phyloP scores from a whole-genome alignment of 35 echinoderm and acorn worm genomes.

The Stichopus chloronotus region DNA sequence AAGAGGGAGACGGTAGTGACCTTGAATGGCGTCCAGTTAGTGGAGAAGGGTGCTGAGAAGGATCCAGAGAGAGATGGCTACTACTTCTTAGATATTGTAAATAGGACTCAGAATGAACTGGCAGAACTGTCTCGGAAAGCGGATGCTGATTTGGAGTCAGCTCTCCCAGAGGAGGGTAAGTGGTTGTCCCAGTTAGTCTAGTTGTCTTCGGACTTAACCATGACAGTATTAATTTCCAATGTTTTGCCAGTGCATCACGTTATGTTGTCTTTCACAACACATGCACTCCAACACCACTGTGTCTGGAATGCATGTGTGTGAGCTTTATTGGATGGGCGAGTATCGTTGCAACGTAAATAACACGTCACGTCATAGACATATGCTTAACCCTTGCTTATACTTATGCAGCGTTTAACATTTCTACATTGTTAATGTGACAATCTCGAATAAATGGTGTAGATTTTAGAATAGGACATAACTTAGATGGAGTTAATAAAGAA shows the following conservation, averaged over 20 bases:
- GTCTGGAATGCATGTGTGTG: too few species aligned
- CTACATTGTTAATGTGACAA: too few species aligned
- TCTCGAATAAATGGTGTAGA: too few species aligned
- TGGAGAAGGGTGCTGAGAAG: conserved; percentile 34
- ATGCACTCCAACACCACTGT: too few species aligned
- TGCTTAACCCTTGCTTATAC: too few species aligned
- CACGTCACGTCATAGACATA: too few species aligned
- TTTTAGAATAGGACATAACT: too few species aligned
- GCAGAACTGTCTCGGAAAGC: conserved; percentile 54
- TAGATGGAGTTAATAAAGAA: too few species aligned
- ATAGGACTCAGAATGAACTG: conserved; percentile 69
- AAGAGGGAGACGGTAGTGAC: conserved; percentile 18
- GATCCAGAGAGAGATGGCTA: conserved; percentile 73
- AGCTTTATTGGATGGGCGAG: too few species aligned
- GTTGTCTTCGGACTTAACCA: neutral
- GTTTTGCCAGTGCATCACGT: neutral
- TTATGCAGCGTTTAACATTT: too few species aligned
- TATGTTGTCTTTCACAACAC: neutral
- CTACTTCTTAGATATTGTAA: conserved; percentile 77
- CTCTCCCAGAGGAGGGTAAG: conserved; percentile 85
- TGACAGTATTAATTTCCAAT: neutral
- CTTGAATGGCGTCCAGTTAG: conserved; percentile 22
- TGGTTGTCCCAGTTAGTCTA: neutral
- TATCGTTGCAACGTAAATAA: too few species aligned
- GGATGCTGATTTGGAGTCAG: conserved; percentile 66